These are phyloP conservation scores for Zosterops hypoxanthus DNA, from an alignment of 2,113 vertebrate species.

Conservation along the genomic window DNA sequence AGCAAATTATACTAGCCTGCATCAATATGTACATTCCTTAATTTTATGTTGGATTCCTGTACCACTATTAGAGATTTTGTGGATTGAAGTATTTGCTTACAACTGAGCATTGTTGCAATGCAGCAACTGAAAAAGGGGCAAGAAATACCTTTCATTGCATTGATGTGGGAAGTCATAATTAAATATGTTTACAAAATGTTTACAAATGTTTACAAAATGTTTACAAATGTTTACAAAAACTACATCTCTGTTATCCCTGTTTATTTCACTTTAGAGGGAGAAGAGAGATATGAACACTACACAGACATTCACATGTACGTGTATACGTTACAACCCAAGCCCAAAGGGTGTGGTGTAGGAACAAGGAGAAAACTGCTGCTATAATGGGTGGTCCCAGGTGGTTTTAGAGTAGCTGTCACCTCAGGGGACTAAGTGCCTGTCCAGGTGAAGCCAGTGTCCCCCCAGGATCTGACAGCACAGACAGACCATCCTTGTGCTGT, in stretches of 20 bases:
- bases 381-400: background rate
- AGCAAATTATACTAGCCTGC: background rate
- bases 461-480: background rate
- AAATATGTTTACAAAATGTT: background rate
- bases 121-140: background rate
- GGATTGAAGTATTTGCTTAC: background rate
- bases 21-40: background rate
- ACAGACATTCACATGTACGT: background rate
- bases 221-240: background rate
- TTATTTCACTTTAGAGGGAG: background rate
- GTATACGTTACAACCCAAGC: background rate
- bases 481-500: background rate
- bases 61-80: background rate
- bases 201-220: background rate
- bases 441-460: background rate
- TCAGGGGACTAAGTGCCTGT: background rate
- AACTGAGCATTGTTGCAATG: background rate
- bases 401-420: background rate
- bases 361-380: background rate
- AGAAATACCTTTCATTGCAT: background rate
- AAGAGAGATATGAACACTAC: background rate
- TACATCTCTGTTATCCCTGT: rapidly evolving
- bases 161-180: background rate
- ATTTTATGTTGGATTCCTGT: background rate
- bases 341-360: background rate